Percentiles rank a stretch among this genome's conserved stretches.
These are phyloP conservation scores for Caenorhabditis sp. DNA, from an alignment of 2,888 invertebrate species.

Conservation along the genomic window DNA sequence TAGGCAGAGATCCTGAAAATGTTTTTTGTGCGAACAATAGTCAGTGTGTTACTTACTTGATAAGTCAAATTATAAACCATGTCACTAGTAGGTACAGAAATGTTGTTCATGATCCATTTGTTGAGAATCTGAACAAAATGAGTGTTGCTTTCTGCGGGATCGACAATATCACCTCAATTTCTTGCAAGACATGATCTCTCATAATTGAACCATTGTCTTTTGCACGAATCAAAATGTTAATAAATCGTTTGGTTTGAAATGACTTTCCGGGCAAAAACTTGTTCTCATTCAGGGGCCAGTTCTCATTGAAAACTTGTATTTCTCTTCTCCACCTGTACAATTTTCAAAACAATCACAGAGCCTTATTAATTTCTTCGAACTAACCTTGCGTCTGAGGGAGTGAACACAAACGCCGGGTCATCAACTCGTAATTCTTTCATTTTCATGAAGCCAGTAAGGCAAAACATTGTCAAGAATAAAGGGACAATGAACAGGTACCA, in stretches of 20 bases:
- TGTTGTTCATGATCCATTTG: slow-evolving; percentile 74
- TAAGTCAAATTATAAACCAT: slow-evolving; percentile 74
- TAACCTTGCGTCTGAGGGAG: slow-evolving; percentile 76
- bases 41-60: slow-evolving; percentile 73
- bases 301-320: slow-evolving; percentile 73
- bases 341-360: too few species aligned
- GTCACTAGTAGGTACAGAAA: slow-evolving; percentile 73
- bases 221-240: slow-evolving; percentile 73
- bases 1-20: slow-evolving; percentile 66
- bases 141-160: background rate
- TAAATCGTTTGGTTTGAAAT: slow-evolving; percentile 77
- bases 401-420: slow-evolving; percentile 78
- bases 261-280: slow-evolving; percentile 78
- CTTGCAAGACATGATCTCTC: slow-evolving; percentile 71
- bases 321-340: slow-evolving; percentile 75
- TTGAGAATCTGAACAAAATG: slow-evolving; percentile 72
- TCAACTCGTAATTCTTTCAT: slow-evolving; percentile 73
- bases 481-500: slow-evolving; percentile 74
- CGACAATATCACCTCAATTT: slow-evolving; percentile 55
- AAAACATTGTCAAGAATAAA: slow-evolving; percentile 65
- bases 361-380: background rate
- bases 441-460: slow-evolving; percentile 72
- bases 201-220: slow-evolving; percentile 76
- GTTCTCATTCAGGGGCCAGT: slow-evolving; percentile 77
- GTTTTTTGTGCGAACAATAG: too few species aligned